A percentile compares a stretch with the other conserved stretches of the same genome.
Conservation (phyloP, 23 tunicate species). For the Trididemnum clinides region DNA sequence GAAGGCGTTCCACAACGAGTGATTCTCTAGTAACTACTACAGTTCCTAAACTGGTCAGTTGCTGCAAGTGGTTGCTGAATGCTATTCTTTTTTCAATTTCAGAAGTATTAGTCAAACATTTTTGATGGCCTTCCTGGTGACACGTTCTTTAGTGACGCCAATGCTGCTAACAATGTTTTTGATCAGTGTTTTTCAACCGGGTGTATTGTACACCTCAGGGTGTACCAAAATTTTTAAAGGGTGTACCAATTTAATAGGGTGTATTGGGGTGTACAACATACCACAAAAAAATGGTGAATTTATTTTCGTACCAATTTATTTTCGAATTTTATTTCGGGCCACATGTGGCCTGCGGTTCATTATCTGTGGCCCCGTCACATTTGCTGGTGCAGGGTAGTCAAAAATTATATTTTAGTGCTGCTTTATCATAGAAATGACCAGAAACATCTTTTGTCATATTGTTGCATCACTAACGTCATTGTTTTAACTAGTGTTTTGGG, state of each 20-base stretch:
- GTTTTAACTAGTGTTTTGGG: background rate
- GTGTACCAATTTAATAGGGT: slow-evolving; percentile 22
- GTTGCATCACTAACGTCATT: background rate
- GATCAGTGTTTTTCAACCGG: slow-evolving; percentile 20
- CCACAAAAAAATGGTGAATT: background rate
- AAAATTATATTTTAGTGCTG: background rate
- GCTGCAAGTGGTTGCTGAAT: too few species aligned
- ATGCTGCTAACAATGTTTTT: too few species aligned
- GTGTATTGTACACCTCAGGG: slow-evolving; percentile 28
- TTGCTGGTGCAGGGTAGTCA: background rate
- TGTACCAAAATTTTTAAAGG: slow-evolving; percentile 21
- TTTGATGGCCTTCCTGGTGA: too few species aligned
- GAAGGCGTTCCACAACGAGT: too few species aligned
- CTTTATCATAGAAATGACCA: background rate
- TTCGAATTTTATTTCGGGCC: too few species aligned
- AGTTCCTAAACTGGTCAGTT: too few species aligned
- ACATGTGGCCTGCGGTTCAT: too few species aligned
- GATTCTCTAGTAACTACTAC: too few species aligned
- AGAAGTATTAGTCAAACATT: too few species aligned
- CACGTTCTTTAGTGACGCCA: too few species aligned
- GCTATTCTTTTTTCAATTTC: too few species aligned
- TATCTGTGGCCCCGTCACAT: too few species aligned
- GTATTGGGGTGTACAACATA: background rate
- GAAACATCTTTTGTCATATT: background rate
- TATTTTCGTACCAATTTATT: background rate